A percentile compares a stretch with the other conserved stretches of the same genome.
These are phyloP conservation scores for Danio kyathit DNA, from an alignment of 2,797 vertebrate genomes.

Conservation along the genomic window DNA sequence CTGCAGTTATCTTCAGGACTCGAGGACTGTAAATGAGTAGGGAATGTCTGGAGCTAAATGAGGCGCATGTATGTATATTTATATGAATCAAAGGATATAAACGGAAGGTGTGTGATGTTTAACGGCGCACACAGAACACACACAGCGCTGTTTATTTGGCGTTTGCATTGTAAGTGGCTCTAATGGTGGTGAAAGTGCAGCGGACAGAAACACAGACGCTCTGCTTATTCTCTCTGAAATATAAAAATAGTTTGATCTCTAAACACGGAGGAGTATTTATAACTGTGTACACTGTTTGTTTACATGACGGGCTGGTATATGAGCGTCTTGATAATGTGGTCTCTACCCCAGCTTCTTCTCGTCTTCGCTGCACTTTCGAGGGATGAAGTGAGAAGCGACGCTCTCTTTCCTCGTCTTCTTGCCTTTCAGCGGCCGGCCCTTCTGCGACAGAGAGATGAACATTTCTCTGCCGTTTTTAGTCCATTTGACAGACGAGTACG, in stretches of 20 bases:
- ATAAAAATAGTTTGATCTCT: constrained; percentile 27
- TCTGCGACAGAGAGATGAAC: constrained; percentile 96
- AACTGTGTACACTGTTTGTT: background rate
- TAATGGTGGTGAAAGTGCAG: constrained; percentile 16
- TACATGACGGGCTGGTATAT: background rate
- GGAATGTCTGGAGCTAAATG: constrained; percentile 14
- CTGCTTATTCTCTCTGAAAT: background rate
- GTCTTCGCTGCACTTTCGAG: constrained; percentile 90
- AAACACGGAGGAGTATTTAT: background rate
- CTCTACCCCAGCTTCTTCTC: constrained; percentile 76
- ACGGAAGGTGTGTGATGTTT: background rate
- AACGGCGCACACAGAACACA: background rate
- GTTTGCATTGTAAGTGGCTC: background rate
- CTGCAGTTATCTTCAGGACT: background rate
- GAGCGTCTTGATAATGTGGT: background rate
- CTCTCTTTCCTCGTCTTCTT: constrained; percentile 94
- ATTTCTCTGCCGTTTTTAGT: constrained; percentile 91
- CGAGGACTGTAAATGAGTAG: background rate
- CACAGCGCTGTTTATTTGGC: background rate
- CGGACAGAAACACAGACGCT: background rate
- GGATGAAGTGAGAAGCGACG: constrained; percentile 94
- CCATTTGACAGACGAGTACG: constrained; percentile 95
- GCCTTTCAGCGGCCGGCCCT: constrained; percentile 89
- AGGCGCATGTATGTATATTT: background rate
- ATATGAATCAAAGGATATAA: background rate